Evolutionary conservation across 2,797 vertebrate genomes (phyloP).

Genomic region (Anguilla obscura): DNA sequence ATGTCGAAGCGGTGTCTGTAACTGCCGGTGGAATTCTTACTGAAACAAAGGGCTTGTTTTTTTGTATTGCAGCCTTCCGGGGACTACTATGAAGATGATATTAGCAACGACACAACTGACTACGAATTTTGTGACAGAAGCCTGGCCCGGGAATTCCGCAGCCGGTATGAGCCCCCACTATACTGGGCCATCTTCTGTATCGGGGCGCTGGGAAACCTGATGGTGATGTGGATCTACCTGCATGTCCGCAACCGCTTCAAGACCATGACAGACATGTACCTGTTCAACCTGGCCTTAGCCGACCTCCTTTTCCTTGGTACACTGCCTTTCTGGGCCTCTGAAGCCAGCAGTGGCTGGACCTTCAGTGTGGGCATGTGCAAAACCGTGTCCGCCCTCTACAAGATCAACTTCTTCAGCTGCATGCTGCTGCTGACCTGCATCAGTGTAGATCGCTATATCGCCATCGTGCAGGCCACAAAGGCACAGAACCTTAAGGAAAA

Average conservation of each 20-base stretch:
- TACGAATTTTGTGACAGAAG: conserved; percentile 62
- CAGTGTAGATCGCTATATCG: conserved; percentile 86
- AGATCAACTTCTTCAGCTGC: conserved; percentile 88
- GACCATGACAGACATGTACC: conserved; percentile 83
- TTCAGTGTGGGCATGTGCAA: conserved; percentile 77
- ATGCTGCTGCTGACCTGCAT: conserved; percentile 87
- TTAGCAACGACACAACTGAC: fast-evolving
- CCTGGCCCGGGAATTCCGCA: conserved; percentile 70
- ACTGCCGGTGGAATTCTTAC: background rate
- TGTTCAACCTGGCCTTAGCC: conserved; percentile 83
- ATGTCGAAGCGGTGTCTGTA: background rate
- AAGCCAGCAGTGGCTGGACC: conserved; percentile 72
- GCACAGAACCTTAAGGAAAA: conserved; percentile 74
- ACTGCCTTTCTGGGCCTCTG: conserved; percentile 85
- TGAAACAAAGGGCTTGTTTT: background rate
- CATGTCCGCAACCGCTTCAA: conserved; percentile 77
- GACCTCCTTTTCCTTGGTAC: conserved; percentile 86
- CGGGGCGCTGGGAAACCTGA: conserved; percentile 78
- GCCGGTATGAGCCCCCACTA: conserved; percentile 72
- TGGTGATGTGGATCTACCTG: conserved; percentile 81
- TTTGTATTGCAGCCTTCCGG: conserved; percentile 42
- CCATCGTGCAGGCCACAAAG: conserved; percentile 76
- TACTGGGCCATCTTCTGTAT: conserved; percentile 81
- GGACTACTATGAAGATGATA: conserved; percentile 21
- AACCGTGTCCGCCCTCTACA: conserved; percentile 77